Conservation (phyloP, 2,888 invertebrate genomes). For the Drosophila conformis region DNA sequence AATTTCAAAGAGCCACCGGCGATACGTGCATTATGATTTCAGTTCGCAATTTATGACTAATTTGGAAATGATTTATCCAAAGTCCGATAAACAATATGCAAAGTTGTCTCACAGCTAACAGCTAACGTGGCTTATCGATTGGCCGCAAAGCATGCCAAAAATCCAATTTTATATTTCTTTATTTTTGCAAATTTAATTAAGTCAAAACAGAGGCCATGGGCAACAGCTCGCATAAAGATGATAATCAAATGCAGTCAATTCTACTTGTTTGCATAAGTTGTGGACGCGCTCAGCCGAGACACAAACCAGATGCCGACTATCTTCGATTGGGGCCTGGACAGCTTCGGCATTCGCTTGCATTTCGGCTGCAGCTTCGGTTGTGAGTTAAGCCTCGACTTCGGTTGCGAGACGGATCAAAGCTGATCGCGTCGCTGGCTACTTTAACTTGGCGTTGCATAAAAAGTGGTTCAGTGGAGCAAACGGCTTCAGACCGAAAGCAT, state of each 20-base stretch:
- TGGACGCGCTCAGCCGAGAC: slow-evolving; percentile 47
- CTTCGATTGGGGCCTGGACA: slow-evolving; percentile 36
- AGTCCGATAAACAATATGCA: slow-evolving; percentile 62
- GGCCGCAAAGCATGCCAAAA: slow-evolving; percentile 12
- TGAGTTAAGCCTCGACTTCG: slow-evolving; percentile 36
- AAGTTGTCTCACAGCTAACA: neutral
- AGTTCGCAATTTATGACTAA: slow-evolving; percentile 68
- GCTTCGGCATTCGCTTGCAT: slow-evolving; percentile 40
- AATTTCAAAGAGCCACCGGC: slow-evolving; percentile 67
- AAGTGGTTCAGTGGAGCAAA: slow-evolving; percentile 82
- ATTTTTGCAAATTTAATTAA: slow-evolving; percentile 56
- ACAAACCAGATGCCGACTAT: slow-evolving; percentile 43
- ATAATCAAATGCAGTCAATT: slow-evolving; percentile 48
- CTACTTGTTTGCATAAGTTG: slow-evolving; percentile 13
- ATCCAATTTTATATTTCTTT: neutral
- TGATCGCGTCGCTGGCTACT: slow-evolving; percentile 58
- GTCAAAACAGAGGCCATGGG: slow-evolving; percentile 50
- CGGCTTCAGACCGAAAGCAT: slow-evolving; percentile 74
- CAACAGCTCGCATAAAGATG: slow-evolving; percentile 49
- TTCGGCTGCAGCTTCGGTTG: slow-evolving; percentile 32
- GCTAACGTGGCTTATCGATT: slow-evolving; percentile 36
- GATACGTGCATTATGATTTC: slow-evolving; percentile 37
- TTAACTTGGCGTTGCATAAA: slow-evolving; percentile 81
- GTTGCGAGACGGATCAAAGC: slow-evolving; percentile 23
- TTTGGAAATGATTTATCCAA: slow-evolving; percentile 76